These are phyloP conservation scores for Mantis religiosa DNA, from an alignment of 2,888 invertebrate genomes.

Conservation along the genomic window DNA sequence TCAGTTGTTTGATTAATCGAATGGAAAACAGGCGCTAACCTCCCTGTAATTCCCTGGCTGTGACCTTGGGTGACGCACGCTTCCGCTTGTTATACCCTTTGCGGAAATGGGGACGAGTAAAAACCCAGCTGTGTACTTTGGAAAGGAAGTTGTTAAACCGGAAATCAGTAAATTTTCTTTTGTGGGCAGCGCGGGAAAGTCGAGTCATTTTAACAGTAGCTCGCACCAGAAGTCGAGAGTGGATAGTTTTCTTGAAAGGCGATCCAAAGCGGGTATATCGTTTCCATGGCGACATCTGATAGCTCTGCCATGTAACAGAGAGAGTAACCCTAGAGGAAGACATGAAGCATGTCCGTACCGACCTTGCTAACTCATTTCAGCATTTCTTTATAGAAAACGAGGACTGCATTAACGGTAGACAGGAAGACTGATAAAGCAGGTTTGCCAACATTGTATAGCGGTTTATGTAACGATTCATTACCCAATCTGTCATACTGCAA, in stretches of 20 bases:
- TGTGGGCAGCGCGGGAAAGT: not conserved
- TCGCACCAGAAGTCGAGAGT: not conserved
- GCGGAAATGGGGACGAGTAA: not conserved
- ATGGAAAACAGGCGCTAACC: not conserved
- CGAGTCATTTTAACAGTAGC: not conserved
- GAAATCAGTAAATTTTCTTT: not conserved
- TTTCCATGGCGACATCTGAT: not conserved
- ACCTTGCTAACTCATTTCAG: not conserved
- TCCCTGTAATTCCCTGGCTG: not conserved
- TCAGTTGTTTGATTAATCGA: not conserved
- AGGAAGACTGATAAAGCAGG: too few species aligned
- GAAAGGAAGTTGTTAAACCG: not conserved
- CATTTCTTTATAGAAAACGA: not conserved
- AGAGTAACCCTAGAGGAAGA: not conserved
- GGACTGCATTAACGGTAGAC: not conserved
- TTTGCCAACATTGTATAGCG: too few species aligned
- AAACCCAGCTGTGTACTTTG: not conserved
- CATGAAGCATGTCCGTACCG: not conserved
- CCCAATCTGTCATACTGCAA: too few species aligned
- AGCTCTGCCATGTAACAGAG: not conserved
- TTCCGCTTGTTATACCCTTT: not conserved
- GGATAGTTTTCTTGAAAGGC: not conserved
- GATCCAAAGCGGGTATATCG: not conserved
- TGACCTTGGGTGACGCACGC: not conserved
- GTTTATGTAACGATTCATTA: too few species aligned